Evolutionary conservation across 2,888 invertebrate species (phyloP).

Genomic region (Alsophila aescularia): DNA sequence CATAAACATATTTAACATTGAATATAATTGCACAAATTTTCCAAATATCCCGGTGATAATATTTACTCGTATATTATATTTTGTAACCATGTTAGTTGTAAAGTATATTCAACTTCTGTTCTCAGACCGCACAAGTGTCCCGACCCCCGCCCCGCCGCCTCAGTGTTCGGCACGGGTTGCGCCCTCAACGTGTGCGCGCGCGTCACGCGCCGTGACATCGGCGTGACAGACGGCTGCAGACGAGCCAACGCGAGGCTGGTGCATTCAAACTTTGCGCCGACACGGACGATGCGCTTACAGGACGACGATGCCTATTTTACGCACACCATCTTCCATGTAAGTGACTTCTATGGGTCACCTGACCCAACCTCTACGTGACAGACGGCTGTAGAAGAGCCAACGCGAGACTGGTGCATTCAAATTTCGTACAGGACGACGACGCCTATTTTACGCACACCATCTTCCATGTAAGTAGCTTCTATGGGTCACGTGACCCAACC

Average conservation of each 20-base stretch:
- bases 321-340: conserved; percentile 89
- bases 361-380: too few relatives aligned
- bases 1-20: too few relatives aligned
- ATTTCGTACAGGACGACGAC: conserved; percentile 84
- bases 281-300: too few relatives aligned
- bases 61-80: too few relatives aligned
- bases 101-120: not conserved
- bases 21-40: too few relatives aligned
- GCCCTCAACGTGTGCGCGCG: conserved; percentile 94
- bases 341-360: too few relatives aligned
- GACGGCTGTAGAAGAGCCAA: too few relatives aligned
- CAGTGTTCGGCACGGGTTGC: conserved; percentile 75
- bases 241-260: conserved; percentile 61
- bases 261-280: conserved; percentile 80
- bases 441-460: conserved; percentile 89
- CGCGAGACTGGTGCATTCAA: too few relatives aligned
- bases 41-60: too few relatives aligned
- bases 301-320: conserved; percentile 86
- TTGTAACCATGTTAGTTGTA: not conserved
- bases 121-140: conserved; percentile 97
- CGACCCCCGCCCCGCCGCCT: conserved; percentile 76
- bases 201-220: conserved; percentile 88
- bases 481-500: conserved; percentile 89
- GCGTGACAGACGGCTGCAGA: conserved; percentile 54
- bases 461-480: conserved; percentile 86